Base-by-base conservation (phyloP, 2,797 vertebrate genomes). In the Coregonus suidteri region DNA sequence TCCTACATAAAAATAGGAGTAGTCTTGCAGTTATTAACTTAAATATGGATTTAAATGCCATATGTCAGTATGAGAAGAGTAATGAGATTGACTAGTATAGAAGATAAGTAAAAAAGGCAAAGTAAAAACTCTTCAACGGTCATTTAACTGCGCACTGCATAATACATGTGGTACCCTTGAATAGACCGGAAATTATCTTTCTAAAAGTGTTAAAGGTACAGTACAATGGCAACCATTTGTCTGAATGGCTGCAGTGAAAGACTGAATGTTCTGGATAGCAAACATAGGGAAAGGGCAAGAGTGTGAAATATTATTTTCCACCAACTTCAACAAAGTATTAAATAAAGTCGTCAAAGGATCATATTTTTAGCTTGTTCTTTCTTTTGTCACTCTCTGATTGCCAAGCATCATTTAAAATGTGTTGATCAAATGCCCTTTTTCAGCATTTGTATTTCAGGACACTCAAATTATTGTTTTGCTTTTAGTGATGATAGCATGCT, bases 121-220 rank as follows among this genome's bases (percentile, higher is more conserved):
- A 30, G 14, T 1, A 62, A 72, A 52, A 53, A 16, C 13, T 53
- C 4, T 31, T 47, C 9, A 30, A 69, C 0, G 16, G 30, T 84
- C 87, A 77, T 71, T 47, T 2, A 59, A 59, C 35, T 1, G 75
- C 77, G 73, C 72, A 64, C 13, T 89, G 87, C 86, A 91, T 88
- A 87, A 91, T 90, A 77, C 89, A 77, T 91, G 87, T 82, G 85
- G 84, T 71, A 75, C 16, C 66, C 83, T 54, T 75, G 74, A 75
- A 64, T 75, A 75, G 80, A 64, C 83, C 79, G 87, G 88, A 90
- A 89, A 90, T 91, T 82, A 82, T 82, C 85, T 90, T 90, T 88
- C 85, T 90, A 90, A 87, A 89, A 86, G 86, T 90, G 83, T 90
- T 88, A 79, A 15, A 4, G 13, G 74, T 47, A 47, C 41, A 84